Conservation (phyloP, 2,797 vertebrate genomes). For the Poeciliopsis turneri region DNA sequence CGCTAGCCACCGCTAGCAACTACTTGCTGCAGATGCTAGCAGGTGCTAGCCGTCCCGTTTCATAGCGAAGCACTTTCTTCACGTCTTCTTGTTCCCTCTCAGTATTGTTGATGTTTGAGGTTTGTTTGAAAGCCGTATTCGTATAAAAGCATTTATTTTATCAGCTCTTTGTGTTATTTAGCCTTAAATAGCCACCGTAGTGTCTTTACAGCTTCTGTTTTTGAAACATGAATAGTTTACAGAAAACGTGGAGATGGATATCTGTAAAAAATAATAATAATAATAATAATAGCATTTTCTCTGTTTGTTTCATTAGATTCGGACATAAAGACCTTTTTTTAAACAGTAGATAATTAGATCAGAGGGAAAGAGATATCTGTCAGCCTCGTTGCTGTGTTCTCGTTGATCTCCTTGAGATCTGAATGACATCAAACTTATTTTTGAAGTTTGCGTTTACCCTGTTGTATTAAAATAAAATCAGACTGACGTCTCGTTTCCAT, state of each 20-base stretch:
- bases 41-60: conserved; percentile 64
- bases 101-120: conserved; percentile 72
- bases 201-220: conserved; percentile 58
- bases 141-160: conserved; percentile 63
- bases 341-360: conserved; percentile 60
- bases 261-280: conserved; percentile 41
- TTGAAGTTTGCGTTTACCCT: conserved; percentile 87
- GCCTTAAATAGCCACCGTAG: conserved; percentile 74
- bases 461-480: conserved; percentile 59
- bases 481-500: conserved; percentile 52
- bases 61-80: conserved; percentile 78
- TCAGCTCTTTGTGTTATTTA: conserved; percentile 68
- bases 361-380: conserved; percentile 65
- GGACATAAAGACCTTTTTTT: conserved; percentile 33
- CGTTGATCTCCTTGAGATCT: conserved; percentile 92
- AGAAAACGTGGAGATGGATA: conserved; percentile 72
- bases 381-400: conserved; percentile 77
- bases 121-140: conserved; percentile 72
- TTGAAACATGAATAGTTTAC: conserved; percentile 70
- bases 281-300: conserved; percentile 37
- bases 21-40: conserved; percentile 50
- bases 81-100: conserved; percentile 68
- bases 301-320: conserved; percentile 40
- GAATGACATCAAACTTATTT: conserved; percentile 92
- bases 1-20: conserved; percentile 1